Evolutionary conservation across 2,797 vertebrate species (phyloP).

Genomic region (Clarias pachynema): DNA sequence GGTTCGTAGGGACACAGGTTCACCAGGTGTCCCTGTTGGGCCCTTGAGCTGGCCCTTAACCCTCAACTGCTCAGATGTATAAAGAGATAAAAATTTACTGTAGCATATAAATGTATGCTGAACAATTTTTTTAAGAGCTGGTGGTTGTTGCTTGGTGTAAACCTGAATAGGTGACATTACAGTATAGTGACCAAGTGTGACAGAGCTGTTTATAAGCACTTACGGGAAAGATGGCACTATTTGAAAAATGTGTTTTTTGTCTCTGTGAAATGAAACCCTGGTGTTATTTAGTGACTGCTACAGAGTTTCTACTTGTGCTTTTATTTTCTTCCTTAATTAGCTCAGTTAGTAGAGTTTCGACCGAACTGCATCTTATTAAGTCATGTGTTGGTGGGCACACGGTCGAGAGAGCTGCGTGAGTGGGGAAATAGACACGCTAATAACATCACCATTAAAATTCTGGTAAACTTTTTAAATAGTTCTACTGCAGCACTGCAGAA

Average conservation of each 20-base stretch:
- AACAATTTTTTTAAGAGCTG: too few species aligned
- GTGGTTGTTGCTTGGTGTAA: not conserved
- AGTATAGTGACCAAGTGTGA: not conserved
- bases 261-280: not conserved
- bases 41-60: too few species aligned
- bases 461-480: not conserved
- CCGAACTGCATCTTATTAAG: not conserved
- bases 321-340: constrained; percentile 4
- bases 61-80: too few species aligned
- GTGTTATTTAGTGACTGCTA: not conserved
- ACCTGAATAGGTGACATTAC: not conserved
- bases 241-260: not conserved
- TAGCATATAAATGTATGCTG: too few species aligned
- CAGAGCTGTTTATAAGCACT: not conserved
- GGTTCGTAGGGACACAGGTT: too few species aligned
- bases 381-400: not conserved
- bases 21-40: too few species aligned
- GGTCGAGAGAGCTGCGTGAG: not conserved
- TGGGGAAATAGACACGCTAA: not conserved
- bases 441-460: not conserved
- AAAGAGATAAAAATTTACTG: too few species aligned
- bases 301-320: not conserved
- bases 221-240: not conserved
- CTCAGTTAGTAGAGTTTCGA: not conserved
- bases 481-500: not conserved